Percentiles rank a stretch among this genome's conserved stretches.
These are phyloP conservation scores for Rattus rattus DNA, from an alignment of 2,113 vertebrate genomes.

Conservation along the genomic window DNA sequence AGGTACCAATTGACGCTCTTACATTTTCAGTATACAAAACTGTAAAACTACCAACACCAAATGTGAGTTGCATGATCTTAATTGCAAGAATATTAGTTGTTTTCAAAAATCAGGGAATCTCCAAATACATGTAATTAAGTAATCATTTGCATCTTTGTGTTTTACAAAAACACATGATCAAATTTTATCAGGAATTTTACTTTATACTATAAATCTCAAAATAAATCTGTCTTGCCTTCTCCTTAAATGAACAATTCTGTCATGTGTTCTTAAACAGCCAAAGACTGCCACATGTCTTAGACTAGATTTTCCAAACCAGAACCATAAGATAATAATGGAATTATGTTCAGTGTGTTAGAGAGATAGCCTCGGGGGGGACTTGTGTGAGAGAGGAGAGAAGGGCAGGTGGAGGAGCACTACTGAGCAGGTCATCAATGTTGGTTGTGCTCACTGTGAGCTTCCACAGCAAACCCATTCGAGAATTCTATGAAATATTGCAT, in stretches of 20 bases:
- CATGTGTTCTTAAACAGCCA: background rate
- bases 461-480: background rate
- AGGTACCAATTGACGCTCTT: background rate
- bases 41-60: constrained; percentile 20
- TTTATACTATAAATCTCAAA: constrained; percentile 46
- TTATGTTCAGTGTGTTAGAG: background rate
- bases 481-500: background rate
- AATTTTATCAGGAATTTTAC: constrained; percentile 3
- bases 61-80: background rate
- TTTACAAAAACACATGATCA: constrained; percentile 43
- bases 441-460: background rate
- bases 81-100: constrained; percentile 49
- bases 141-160: background rate
- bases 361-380: background rate
- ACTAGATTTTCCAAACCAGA: background rate
- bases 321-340: constrained; percentile 23
- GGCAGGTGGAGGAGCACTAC: background rate
- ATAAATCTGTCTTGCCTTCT: constrained; percentile 14
- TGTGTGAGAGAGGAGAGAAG: background rate
- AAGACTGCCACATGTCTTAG: background rate
- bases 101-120: constrained; percentile 15
- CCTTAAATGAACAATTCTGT: constrained; percentile 21
- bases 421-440: background rate
- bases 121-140: constrained; percentile 36
- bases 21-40: constrained; percentile 26